Percentiles rank a stretch among this genome's conserved stretches.
These are phyloP conservation scores for Zygogramma bicolorata DNA, from an alignment of 2,888 invertebrate genomes.

Conservation along the genomic window DNA sequence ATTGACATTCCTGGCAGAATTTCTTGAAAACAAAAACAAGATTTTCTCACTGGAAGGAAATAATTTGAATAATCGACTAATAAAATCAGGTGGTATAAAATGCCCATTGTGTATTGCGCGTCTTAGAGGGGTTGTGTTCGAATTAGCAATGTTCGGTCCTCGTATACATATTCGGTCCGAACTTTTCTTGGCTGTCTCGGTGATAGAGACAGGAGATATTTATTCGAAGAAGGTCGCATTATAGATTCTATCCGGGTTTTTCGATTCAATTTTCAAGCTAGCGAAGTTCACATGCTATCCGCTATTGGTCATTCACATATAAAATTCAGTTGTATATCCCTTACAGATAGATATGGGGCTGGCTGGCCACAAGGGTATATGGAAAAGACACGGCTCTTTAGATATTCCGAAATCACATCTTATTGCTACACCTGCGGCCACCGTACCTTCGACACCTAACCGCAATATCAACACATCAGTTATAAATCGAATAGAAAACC, in stretches of 20 bases:
- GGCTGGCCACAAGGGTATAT: slow-evolving; percentile 63
- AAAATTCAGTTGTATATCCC: slow-evolving; percentile 67
- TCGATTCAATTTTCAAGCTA: slow-evolving; percentile 68
- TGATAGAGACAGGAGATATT: slow-evolving; percentile 44
- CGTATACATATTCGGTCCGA: not conserved
- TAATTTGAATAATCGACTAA: no score
- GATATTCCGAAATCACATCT: slow-evolving; percentile 66
- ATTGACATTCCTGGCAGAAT: no score
- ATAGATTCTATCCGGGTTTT: slow-evolving; percentile 68
- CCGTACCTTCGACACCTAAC: slow-evolving; percentile 49
- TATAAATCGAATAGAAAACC: slow-evolving; percentile 41
- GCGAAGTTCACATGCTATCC: slow-evolving; percentile 63
- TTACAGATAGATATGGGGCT: slow-evolving; percentile 64
- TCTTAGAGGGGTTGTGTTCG: not conserved
- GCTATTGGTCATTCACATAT: slow-evolving; percentile 67
- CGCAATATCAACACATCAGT: slow-evolving; percentile 63
- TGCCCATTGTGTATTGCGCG: no score
- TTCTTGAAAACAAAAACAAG: no score
- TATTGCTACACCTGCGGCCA: slow-evolving; percentile 64
- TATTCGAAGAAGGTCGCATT: slow-evolving; percentile 58
- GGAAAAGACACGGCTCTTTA: slow-evolving; percentile 64
- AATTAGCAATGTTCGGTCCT: not conserved
- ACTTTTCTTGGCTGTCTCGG: no score
- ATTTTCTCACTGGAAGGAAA: no score
- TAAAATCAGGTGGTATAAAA: no score